These are phyloP conservation scores for Clunio marinus DNA, from an alignment of 2,888 invertebrate genomes.

Conservation along the genomic window DNA sequence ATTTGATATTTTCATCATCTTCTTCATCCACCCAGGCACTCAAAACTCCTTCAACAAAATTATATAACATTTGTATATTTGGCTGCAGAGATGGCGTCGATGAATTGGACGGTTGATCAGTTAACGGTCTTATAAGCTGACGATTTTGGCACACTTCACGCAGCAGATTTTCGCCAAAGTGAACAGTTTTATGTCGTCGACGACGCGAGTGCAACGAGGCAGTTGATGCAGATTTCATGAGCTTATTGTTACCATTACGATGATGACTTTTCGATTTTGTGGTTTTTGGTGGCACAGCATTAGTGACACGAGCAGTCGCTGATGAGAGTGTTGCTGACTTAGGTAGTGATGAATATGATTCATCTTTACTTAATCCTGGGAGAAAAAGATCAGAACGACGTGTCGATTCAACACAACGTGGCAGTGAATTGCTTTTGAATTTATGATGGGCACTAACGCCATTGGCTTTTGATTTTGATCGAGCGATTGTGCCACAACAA, in stretches of 20 bases:
- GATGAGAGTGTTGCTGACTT: slow-evolving; percentile 35
- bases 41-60: slow-evolving; percentile 73
- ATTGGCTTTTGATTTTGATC: slow-evolving; percentile 39
- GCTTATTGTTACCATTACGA: slow-evolving; percentile 45
- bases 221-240: slow-evolving; percentile 56
- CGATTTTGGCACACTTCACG: slow-evolving; percentile 71
- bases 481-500: slow-evolving; percentile 35
- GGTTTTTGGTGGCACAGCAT: not conserved
- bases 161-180: slow-evolving; percentile 70
- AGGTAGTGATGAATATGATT: slow-evolving; percentile 36
- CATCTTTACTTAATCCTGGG: slow-evolving; percentile 34
- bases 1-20: slow-evolving; percentile 65
- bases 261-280: slow-evolving; percentile 41
- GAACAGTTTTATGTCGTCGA: slow-evolving; percentile 71
- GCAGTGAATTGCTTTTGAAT: slow-evolving; percentile 53
- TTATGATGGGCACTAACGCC: slow-evolving; percentile 43
- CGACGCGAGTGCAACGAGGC: slow-evolving; percentile 64
- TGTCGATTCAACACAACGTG: slow-evolving; percentile 48
- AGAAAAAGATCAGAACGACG: slow-evolving; percentile 38
- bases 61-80: slow-evolving; percentile 75
- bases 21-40: slow-evolving; percentile 75
- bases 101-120: slow-evolving; percentile 44
- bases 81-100: slow-evolving; percentile 55
- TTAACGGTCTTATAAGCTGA: slow-evolving; percentile 53
- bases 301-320: slow-evolving; percentile 19